Evolutionary conservation across 2,888 invertebrate genomes (phyloP).

Genomic region (Parnassius smintheus): DNA sequence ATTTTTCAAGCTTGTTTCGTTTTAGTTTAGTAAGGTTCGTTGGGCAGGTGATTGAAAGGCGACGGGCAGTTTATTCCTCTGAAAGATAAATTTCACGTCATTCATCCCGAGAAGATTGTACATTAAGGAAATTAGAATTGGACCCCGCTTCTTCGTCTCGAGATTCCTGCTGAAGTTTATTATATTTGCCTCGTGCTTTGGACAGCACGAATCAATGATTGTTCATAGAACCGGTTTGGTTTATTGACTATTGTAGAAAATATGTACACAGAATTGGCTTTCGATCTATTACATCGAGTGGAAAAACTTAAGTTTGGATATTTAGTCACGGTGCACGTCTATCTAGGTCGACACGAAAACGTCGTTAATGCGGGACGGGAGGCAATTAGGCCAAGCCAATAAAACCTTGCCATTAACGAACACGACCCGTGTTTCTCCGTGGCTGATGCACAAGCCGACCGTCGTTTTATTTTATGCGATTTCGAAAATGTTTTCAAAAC

Average conservation of each 20-base stretch:
- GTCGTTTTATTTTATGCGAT: conserved; percentile 25
- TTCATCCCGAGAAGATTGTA: conserved; percentile 50
- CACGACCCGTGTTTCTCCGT: conserved; percentile 51
- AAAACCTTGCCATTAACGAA: conserved; percentile 61
- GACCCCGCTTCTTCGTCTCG: conserved; percentile 24
- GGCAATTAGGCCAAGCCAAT: conserved; percentile 73
- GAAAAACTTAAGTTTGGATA: conserved; percentile 38
- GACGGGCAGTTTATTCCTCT: conserved; percentile 38
- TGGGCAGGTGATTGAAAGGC: conserved; percentile 63
- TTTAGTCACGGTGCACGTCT: conserved; percentile 39
- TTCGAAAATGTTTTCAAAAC: conserved; percentile 10
- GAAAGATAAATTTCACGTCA: conserved; percentile 4
- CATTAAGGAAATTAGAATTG: conserved; percentile 65
- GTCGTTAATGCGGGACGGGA: conserved; percentile 61
- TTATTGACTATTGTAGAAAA: conserved; percentile 19
- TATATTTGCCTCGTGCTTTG: conserved; percentile 1
- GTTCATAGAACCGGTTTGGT: neutral
- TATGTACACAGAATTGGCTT: conserved; percentile 30
- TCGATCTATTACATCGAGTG: conserved; percentile 26
- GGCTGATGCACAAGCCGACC: conserved; percentile 34
- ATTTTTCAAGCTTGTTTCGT: conserved; percentile 28
- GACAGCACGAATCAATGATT: conserved; percentile 3
- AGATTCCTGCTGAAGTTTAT: conserved; percentile 6
- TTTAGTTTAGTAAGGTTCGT: conserved; percentile 34
- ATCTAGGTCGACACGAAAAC: conserved; percentile 61